Base-by-base conservation (phyloP, 2,797 vertebrate genomes). In the Tapirus indicus region DNA sequence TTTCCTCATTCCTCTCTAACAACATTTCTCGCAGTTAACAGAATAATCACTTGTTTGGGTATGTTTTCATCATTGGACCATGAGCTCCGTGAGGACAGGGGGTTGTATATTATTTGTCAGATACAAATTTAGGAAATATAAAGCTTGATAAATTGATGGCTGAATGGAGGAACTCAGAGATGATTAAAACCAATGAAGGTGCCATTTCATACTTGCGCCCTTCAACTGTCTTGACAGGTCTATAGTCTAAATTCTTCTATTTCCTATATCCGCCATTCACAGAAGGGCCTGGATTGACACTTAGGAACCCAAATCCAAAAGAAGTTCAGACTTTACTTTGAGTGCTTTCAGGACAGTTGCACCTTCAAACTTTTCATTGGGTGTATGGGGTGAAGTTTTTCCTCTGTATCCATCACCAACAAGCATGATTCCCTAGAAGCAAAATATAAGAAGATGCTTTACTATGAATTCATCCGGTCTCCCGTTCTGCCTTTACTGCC, bases 361-460 rank as follows among this genome's bases (percentile, higher is more conserved):
- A 29, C 99, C 99, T 99, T 99, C 99, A 95, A 99, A 99, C 97
- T 98, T 99, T 97, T 99, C 99, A 20, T 99, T 99, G 0, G 99
- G 99, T 0, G 99, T 99, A 97, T 99, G 99, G 7, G 99, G 99
- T 25, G 99, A 99, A 78, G 99, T 99, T 98, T 99, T 99, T 0
- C 99, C 99, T 97, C 99, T 98, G 98, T 99, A 99, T 13, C 99
- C 99, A 0, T 99, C 99, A 47, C 99, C 99, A 95, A 99, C 99
- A 84, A 99, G 98, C 92, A 99, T 99, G 91, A 99, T 99, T 1
- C 98, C 98, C 99, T 99, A 97, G 27, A 71, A 96, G 96, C 27
- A 75, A 93, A 87, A 88, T 5, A 47, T 5, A 94, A 92, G 72
- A 10, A 69, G 0, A 0, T 4, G 0, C 20, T 74, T 95, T 41